A percentile compares a stretch with the other conserved stretches of the same genome.
These are phyloP conservation scores for Arion vulgaris DNA, from an alignment of 1,140 invertebrate species.

Conservation along the genomic window DNA sequence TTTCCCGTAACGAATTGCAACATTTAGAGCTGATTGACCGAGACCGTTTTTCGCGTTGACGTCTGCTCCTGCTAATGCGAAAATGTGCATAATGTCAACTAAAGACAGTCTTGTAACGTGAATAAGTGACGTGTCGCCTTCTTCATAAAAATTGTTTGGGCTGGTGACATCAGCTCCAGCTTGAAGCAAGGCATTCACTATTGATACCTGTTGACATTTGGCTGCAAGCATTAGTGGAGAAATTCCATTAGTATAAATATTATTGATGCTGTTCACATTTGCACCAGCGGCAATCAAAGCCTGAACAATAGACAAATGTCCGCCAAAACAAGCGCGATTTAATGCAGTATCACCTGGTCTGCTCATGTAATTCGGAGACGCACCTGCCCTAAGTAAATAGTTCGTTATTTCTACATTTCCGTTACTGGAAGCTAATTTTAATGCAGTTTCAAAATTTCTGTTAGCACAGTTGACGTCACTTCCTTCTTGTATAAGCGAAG, in stretches of 20 bases:
- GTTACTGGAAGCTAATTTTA: not conserved
- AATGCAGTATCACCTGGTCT: not conserved
- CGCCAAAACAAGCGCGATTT: not conserved
- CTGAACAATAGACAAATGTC: not conserved
- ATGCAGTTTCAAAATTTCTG: not conserved
- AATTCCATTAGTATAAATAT: not conserved
- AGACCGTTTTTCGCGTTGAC: not conserved
- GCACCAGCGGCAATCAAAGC: not conserved
- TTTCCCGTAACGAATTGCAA: not conserved
- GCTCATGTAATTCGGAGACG: not conserved
- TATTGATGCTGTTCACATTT: not conserved
- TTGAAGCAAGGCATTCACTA: not conserved
- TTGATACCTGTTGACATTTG: not conserved
- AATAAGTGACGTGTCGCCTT: conserved; percentile 5
- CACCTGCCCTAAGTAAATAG: not conserved
- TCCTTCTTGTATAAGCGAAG: not conserved
- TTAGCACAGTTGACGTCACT: not conserved
- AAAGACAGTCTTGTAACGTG: not conserved
- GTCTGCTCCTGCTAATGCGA: not conserved
- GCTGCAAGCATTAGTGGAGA: not conserved
- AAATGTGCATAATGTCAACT: not conserved
- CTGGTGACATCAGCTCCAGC: not conserved
- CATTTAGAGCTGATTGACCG: not conserved
- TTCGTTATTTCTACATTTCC: not conserved
- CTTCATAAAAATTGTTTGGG: not conserved